Conservation (phyloP, 2,113 vertebrate genomes). For the Herpetotheres cachinnans region DNA sequence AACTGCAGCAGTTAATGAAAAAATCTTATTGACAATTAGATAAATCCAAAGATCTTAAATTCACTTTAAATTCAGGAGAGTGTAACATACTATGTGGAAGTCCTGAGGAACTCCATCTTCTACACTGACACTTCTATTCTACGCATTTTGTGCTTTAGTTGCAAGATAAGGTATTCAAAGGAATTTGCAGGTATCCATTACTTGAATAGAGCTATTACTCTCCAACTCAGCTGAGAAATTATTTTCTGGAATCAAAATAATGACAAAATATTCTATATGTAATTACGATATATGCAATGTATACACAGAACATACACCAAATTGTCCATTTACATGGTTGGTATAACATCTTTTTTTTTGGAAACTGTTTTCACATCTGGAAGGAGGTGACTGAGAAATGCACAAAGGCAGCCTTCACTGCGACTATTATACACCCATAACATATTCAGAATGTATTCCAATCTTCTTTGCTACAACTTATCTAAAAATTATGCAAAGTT, state of each 20-base stretch:
- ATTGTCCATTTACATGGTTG: neutral
- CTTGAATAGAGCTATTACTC: neutral
- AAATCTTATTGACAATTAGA: neutral
- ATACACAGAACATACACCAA: neutral
- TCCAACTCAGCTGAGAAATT: neutral
- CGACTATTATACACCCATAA: neutral
- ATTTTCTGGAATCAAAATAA: neutral
- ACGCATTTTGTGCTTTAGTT: neutral
- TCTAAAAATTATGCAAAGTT: constrained; percentile 9
- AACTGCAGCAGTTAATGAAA: neutral
- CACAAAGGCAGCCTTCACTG: neutral
- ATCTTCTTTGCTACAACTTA: neutral
- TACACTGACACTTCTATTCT: neutral
- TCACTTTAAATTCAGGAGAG: neutral
- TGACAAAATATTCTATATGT: neutral
- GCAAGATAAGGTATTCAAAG: neutral
- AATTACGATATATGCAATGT: neutral
- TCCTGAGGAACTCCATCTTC: neutral
- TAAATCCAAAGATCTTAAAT: neutral
- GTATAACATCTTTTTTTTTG: neutral
- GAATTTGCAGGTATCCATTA: neutral
- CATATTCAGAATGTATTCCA: neutral
- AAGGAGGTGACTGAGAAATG: neutral
- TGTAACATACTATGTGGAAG: neutral
- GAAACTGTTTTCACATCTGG: neutral